Conservation (phyloP, 2,888 invertebrate species). For the Cryptocephalus moraei region DNA sequence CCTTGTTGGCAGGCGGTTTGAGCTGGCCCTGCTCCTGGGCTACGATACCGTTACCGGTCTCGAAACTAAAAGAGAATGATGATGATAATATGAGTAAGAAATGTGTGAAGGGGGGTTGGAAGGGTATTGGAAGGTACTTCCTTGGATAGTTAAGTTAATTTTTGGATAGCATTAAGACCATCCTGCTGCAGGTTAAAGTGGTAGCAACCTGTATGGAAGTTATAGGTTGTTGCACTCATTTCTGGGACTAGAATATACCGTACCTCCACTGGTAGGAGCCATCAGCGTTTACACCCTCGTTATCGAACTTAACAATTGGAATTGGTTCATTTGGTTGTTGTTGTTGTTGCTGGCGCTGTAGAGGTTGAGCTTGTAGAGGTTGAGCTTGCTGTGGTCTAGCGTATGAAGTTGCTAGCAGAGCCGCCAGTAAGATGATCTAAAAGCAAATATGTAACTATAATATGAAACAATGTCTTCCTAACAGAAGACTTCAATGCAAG, state of each 20-base stretch:
- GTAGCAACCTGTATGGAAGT: too few species aligned
- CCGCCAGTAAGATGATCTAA: background rate
- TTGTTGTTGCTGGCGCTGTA: too few species aligned
- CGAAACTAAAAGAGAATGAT: conserved; percentile 40
- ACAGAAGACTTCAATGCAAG: too few species aligned
- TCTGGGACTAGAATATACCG: too few species aligned
- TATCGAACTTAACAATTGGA: conserved; percentile 49
- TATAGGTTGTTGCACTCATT: too few species aligned
- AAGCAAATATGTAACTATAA: background rate
- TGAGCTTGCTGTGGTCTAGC: background rate
- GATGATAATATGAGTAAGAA: too few species aligned
- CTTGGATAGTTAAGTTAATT: background rate
- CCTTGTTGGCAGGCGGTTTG: conserved; percentile 35
- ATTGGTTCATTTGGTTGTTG: conserved; percentile 36
- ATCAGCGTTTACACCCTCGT: conserved; percentile 52
- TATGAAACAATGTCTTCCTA: background rate
- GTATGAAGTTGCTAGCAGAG: background rate
- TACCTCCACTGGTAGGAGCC: conserved; percentile 51
- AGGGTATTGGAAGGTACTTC: too few species aligned
- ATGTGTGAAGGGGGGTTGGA: too few species aligned
- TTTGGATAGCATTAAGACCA: background rate
- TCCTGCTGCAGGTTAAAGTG: too few species aligned
- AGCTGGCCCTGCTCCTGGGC: conserved; percentile 50
- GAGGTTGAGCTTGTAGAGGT: too few species aligned
- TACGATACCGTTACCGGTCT: conserved; percentile 63